Evolutionary conservation across 2,888 invertebrate species (phyloP).

Genomic region (Pherbina coryleti): DNA sequence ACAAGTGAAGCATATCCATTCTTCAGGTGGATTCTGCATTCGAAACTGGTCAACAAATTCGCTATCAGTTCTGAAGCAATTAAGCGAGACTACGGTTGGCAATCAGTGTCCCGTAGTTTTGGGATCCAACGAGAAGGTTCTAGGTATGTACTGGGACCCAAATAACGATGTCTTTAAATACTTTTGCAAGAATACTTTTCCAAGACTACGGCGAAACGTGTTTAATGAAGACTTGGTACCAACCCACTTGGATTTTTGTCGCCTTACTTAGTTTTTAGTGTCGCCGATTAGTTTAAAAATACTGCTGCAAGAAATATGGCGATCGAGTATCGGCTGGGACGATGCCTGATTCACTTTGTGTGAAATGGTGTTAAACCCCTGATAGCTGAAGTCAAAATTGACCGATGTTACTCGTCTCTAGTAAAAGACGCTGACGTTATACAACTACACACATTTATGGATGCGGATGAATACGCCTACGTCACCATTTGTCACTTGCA

Average conservation of each 20-base stretch:
- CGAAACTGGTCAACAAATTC: constrained; percentile 33
- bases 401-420: constrained; percentile 38
- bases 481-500: constrained; percentile 38
- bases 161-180: constrained; percentile 29
- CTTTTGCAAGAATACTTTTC: too few relatives aligned
- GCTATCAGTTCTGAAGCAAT: not conserved
- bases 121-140: not conserved
- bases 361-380: constrained; percentile 3
- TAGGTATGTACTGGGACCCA: constrained; percentile 29
- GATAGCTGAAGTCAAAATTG: constrained; percentile 10
- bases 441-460: too few relatives aligned
- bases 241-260: not conserved
- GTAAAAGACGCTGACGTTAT: too few relatives aligned
- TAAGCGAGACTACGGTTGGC: not conserved
- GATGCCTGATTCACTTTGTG: too few relatives aligned
- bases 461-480: constrained; percentile 39
- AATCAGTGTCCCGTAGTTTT: not conserved
- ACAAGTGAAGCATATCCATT: not conserved
- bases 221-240: not conserved
- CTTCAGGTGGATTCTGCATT: constrained; percentile 13
- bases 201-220: not conserved
- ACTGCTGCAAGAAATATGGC: too few relatives aligned
- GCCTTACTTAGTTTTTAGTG: too few relatives aligned
- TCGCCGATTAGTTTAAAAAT: not conserved
- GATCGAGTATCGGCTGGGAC: too few relatives aligned